phyloP scores from a whole-genome alignment of 2,797 vertebrate genomes.

The Anguilla anguilla region DNA sequence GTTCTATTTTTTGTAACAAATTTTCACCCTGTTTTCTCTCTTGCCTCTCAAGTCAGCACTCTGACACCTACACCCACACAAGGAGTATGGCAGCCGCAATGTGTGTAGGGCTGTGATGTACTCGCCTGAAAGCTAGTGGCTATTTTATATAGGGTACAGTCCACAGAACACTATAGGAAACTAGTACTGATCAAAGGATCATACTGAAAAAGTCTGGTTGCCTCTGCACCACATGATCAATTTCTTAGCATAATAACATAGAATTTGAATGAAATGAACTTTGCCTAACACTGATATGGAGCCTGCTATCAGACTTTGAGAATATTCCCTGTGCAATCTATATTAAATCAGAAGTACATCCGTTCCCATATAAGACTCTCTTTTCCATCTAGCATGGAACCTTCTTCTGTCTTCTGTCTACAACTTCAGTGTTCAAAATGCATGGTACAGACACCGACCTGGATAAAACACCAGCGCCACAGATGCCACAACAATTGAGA shows the following conservation, averaged over 20 bases:
- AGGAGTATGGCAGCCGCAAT: neutral
- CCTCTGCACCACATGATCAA: neutral
- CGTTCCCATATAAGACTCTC: neutral
- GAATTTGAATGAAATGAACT: neutral
- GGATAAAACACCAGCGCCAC: constrained; percentile 32
- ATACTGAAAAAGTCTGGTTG: neutral
- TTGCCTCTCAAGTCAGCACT: neutral
- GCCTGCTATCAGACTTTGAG: neutral
- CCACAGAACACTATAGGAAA: neutral
- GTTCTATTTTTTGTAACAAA: neutral
- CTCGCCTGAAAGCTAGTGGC: neutral
- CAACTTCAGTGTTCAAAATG: constrained; percentile 29
- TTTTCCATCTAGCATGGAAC: neutral
- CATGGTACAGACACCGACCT: neutral
- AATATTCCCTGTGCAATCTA: neutral
- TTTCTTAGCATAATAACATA: neutral
- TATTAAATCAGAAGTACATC: constrained; percentile 13
- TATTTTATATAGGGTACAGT: neutral
- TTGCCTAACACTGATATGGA: neutral
- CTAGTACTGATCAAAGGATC: neutral
- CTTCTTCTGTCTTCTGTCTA: neutral
- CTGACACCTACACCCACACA: neutral
- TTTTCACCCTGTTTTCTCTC: neutral
- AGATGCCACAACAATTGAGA: constrained; percentile 15
- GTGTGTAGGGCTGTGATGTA: neutral